phyloP scores from a whole-genome alignment of 2,797 vertebrate genomes.

The Glossophaga mutica region DNA sequence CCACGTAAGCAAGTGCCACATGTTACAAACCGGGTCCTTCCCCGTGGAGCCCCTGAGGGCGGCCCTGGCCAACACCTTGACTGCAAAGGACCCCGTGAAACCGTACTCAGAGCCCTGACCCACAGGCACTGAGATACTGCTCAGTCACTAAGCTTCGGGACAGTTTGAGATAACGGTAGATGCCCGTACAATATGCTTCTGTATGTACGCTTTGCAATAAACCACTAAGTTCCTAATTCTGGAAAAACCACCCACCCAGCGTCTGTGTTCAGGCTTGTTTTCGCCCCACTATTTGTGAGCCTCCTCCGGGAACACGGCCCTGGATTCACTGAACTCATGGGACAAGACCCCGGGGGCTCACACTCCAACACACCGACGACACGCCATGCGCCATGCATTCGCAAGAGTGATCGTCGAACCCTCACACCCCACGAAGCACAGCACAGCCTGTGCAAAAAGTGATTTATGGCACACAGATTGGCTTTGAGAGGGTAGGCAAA shows the following conservation, averaged over 20 bases:
- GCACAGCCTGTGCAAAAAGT: too few species aligned
- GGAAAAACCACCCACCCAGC: too few species aligned
- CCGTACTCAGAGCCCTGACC: not conserved
- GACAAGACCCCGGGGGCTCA: not conserved
- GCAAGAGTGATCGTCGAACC: not conserved
- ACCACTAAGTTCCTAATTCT: not conserved
- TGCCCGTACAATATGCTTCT: not conserved
- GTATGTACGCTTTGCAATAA: not conserved
- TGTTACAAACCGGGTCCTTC: not conserved
- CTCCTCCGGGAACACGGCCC: too few species aligned
- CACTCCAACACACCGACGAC: not conserved
- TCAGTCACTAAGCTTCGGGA: not conserved
- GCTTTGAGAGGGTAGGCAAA: not conserved
- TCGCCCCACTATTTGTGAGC: not conserved
- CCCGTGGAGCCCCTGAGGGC: not conserved
- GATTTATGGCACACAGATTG: rapidly evolving
- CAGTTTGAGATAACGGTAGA: not conserved
- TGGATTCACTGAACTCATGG: not conserved
- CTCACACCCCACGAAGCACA: not conserved
- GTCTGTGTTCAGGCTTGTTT: too few species aligned
- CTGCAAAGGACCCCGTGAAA: not conserved
- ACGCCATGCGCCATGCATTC: too few species aligned
- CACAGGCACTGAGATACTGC: not conserved
- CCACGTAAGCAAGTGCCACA: not conserved
- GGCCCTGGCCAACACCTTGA: not conserved